These are phyloP conservation scores for Drosophila triauraria DNA, from an alignment of 1,140 invertebrate genomes.

Conservation along the genomic window DNA sequence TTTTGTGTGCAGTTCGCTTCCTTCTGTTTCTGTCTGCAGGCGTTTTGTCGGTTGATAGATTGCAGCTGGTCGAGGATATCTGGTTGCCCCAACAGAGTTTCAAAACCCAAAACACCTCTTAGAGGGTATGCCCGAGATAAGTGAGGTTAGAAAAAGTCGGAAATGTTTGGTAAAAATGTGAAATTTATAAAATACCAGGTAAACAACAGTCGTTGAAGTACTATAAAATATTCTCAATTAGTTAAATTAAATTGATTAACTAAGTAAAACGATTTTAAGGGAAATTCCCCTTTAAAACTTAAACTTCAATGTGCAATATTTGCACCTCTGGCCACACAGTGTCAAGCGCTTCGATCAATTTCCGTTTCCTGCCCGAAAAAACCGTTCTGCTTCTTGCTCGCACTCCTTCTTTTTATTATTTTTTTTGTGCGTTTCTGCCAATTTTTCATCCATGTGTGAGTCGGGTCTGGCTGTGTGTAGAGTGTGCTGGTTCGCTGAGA, in stretches of 20 bases:
- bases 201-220: too few species aligned
- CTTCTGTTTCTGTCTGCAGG: constrained; percentile 76
- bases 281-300: too few species aligned
- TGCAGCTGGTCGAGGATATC: constrained; percentile 71
- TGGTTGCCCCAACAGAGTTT: constrained; percentile 49
- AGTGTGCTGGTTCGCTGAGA: constrained; percentile 29
- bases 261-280: too few species aligned
- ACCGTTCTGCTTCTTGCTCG: constrained; percentile 22
- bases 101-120: neutral
- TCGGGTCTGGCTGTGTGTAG: constrained; percentile 29
- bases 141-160: too few species aligned
- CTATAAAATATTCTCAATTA: too few species aligned
- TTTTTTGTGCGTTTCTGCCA: constrained; percentile 67
- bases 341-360: constrained; percentile 14
- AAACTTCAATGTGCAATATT: neutral
- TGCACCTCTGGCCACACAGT: constrained; percentile 7
- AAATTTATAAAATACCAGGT: neutral
- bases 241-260: too few species aligned
- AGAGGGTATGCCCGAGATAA: neutral
- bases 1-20: constrained; percentile 57
- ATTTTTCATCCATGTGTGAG: constrained; percentile 63
- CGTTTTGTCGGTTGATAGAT: constrained; percentile 79
- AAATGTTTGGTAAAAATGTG: neutral
- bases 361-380: constrained; percentile 19
- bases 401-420: neutral